Base-by-base conservation (phyloP, 2,888 invertebrate species). In the Plagodis pulveraria region DNA sequence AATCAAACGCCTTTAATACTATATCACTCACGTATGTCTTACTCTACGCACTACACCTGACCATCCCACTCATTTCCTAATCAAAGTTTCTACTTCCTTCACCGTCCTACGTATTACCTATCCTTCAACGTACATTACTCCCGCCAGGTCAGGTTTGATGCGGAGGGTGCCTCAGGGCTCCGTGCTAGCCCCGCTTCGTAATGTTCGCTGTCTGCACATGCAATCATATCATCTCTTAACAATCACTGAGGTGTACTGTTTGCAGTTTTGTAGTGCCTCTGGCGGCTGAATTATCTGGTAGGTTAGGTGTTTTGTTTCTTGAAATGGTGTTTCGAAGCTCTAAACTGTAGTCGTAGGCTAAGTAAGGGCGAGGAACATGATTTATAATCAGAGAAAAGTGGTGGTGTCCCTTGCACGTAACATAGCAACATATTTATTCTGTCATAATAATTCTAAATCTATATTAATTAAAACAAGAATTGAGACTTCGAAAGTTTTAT, bases 231-330 rank as follows among this genome's bases (percentile, higher is more conserved):
- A 78, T 81, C 80, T 72, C 81, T 81, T 70, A 67, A 83, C 83
- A 87, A 89, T 90, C 87, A 86, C 79, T 72, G 67, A 33, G 79
- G 82, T 78, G 85, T 84, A 85, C 83, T 87, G 86, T 89, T 87
- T 86, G 82, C 80, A 44, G 72, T 73, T 74, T 70, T 69, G 83
- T 82, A 40, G 5, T 81, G 65, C 72, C 65, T 81, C 65, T 62
- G 62, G 73, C 71, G 69, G 69, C 80, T 77, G 77, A 88, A 87
- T 86, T 86, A 88, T 88, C 86, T 78, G 79, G 70, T 74, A 58
- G 48, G 34, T 43, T 51, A 22, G 22, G 22, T 22, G 22, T 41
- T 50, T 50, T 35, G 36, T 36, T 36, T 36, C 36, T 36, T 36
- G 36, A 36, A 36, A 9, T 22, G 22, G 22, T 22, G 22, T 1